Conservation (phyloP, 2,888 invertebrate species). For the Dolichopus griseipennis region DNA sequence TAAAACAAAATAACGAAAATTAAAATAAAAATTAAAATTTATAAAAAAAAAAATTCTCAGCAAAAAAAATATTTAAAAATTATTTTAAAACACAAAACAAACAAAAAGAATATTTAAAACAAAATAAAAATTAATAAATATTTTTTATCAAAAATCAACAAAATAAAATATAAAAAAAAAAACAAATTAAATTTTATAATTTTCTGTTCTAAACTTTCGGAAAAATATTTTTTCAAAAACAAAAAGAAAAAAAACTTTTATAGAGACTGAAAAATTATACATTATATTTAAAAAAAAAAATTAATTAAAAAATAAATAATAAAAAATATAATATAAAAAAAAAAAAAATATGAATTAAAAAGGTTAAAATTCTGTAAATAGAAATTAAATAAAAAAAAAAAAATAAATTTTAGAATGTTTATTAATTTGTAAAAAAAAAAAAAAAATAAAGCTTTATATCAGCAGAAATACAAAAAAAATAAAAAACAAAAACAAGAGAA, state of each 20-base stretch:
- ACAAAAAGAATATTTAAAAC: no score
- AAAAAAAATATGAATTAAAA: neutral
- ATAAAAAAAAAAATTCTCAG: neutral
- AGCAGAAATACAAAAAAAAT: neutral
- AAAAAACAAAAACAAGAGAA: neutral
- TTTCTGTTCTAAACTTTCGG: constrained; percentile 4
- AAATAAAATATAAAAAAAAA: neutral
- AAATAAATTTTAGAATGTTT: constrained; percentile 6
- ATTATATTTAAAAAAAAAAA: constrained; percentile 2
- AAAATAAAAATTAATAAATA: no score
- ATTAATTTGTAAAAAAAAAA: constrained; percentile 4
- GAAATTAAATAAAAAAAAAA: neutral
- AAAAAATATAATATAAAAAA: neutral
- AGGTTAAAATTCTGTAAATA: constrained; percentile 3
- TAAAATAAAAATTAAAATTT: neutral
- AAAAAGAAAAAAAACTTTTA: neutral
- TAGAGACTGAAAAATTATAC: constrained; percentile 6
- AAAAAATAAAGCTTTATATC: neutral
- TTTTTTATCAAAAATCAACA: no score
- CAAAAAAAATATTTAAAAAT: no score
- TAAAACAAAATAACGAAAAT: neutral
- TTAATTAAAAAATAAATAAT: no score
- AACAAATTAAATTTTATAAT: neutral
- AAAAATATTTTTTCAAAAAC: constrained; percentile 6
- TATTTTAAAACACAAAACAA: no score